Evolutionary conservation across 2,888 invertebrate species (phyloP), one percentile per base, ranked within the genome.

Genomic region (Ochropacha duplaris): DNA sequence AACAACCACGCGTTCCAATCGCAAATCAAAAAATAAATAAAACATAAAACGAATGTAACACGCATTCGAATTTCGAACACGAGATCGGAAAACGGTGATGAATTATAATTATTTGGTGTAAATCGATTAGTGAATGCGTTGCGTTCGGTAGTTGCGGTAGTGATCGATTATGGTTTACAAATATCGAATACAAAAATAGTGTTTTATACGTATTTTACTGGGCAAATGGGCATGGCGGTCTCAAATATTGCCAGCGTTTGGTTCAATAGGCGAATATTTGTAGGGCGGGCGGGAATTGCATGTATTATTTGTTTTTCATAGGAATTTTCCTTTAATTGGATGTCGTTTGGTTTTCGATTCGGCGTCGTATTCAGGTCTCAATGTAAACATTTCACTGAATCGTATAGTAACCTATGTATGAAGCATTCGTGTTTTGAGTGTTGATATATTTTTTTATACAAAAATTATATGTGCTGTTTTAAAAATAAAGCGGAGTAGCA

Each of bases 151-250:
- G 58, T 63, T 62, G 59, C 24, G 63, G 62, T 64, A 55, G 58
- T 63, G 64, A 67, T 71, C 64, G 66, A 70, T 77, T 68, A 72
- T 69, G 71, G 79, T 83, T 83, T 79, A 85, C 80, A 76, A 83
- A 74, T 81, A 81, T 83, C 81, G 71, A 81, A 80, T 83, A 86
- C 84, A 79, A 81, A 87, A 86, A 87, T 88, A 88, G 89, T 87
- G 85, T 83, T 86, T 79, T 81, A 81, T 80, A 84, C 80, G 83
- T 81, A 81, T 87, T 87, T 85, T 83, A 84, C 79, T 79, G 80
- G 78, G 76, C 75, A 77, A 74, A 81, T 83, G 76, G 82, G 84
- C 78, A 83, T 85, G 85, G 87, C 87, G 84, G 80, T 81, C 72
- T 72, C 74, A 70, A 68, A 78, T 78, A 76, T 71, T 76, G 72